These are phyloP conservation scores for Adoxophyes honmai DNA, from an alignment of 1,140 invertebrate species.

Conservation along the genomic window DNA sequence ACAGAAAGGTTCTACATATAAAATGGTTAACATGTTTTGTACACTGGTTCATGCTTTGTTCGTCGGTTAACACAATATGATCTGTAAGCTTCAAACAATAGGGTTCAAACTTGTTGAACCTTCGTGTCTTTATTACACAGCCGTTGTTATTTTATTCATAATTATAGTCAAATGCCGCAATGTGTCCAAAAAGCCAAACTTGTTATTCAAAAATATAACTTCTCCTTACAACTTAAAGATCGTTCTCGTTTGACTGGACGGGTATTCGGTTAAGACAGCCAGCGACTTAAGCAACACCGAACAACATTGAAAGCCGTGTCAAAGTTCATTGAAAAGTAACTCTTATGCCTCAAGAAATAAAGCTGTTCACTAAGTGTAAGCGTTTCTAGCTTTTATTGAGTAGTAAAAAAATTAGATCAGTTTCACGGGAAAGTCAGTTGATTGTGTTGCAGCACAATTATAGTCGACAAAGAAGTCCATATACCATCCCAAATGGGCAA, in stretches of 20 bases:
- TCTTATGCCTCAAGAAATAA: too few relatives aligned
- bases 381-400: too few relatives aligned
- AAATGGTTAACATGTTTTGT: slow-evolving; percentile 34
- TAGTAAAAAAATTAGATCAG: too few relatives aligned
- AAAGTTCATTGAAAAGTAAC: slow-evolving; percentile 26
- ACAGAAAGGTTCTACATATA: slow-evolving; percentile 37
- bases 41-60: slow-evolving; percentile 31
- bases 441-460: too few relatives aligned
- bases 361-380: too few relatives aligned
- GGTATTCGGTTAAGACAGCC: slow-evolving; percentile 41
- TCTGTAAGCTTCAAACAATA: background rate
- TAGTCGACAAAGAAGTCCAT: too few relatives aligned
- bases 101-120: background rate
- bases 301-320: slow-evolving; percentile 54
- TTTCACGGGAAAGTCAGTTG: too few relatives aligned
- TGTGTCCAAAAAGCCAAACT: slow-evolving; percentile 38
- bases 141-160: background rate
- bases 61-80: slow-evolving; percentile 1
- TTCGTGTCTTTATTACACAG: background rate
- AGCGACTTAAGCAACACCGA: slow-evolving; percentile 42
- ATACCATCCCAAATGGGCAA: too few relatives aligned
- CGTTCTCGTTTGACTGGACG: slow-evolving; percentile 42
- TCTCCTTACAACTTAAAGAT: slow-evolving; percentile 17
- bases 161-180: slow-evolving; percentile 9
- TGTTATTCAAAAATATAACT: slow-evolving; percentile 22